Percentiles rank a stretch among this genome's conserved stretches.
phyloP scores from a whole-genome alignment of 2,113 vertebrate species.

The Phoenicopterus ruber region DNA sequence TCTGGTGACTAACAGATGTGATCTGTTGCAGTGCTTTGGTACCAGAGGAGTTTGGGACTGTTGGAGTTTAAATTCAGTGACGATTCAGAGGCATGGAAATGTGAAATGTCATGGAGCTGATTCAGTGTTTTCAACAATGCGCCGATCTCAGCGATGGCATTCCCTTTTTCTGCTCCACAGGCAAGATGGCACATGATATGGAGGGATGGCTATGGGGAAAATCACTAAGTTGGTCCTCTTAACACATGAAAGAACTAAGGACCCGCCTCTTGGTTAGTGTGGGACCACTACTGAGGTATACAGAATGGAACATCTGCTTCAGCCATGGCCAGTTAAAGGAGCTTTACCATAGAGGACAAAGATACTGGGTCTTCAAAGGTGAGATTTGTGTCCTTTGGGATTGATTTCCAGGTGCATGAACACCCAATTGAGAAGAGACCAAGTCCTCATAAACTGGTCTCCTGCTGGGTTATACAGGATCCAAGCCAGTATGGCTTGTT shows the following conservation, averaged over 20 bases:
- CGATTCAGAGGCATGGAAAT: not conserved
- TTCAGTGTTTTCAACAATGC: not conserved
- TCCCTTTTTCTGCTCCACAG: not conserved
- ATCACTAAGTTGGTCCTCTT: not conserved
- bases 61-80: not conserved
- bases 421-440: not conserved
- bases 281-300: not conserved
- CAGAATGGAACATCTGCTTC: not conserved
- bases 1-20: not conserved
- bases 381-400: not conserved
- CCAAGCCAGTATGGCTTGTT: not conserved
- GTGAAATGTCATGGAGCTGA: not conserved
- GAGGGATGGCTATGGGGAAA: not conserved
- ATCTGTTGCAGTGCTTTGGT: not conserved
- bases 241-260: not conserved
- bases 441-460: not conserved
- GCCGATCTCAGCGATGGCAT: not conserved
- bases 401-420: not conserved
- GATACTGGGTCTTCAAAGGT: not conserved
- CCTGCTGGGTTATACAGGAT: rapidly evolving
- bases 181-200: not conserved
- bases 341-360: not conserved
- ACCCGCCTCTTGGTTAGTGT: not conserved
- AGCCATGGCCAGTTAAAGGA: not conserved
- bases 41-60: not conserved